Evolutionary conservation across 2,113 vertebrate genomes (phyloP).

Genomic region (Alexandromys fortis): DNA sequence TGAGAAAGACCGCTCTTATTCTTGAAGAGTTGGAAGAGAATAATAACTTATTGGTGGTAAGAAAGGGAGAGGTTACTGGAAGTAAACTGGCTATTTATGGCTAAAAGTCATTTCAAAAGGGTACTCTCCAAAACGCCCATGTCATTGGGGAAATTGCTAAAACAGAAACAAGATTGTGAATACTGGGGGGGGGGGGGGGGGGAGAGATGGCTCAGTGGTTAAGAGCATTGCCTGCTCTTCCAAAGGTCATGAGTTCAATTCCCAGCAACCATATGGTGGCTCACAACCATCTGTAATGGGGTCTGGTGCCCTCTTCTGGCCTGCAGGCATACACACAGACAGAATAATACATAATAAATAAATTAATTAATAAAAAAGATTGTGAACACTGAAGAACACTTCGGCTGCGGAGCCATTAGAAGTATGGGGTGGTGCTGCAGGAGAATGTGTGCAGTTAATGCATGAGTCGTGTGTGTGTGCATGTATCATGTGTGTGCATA

Average conservation of each 20-base stretch:
- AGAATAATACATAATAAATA: too few species aligned
- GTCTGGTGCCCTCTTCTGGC: too few species aligned
- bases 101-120: background rate
- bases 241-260: too few species aligned
- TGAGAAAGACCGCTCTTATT: slow-evolving; percentile 21
- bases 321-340: too few species aligned
- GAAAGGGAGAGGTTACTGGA: background rate
- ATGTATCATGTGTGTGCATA: too few species aligned
- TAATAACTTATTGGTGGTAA: background rate
- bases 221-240: too few species aligned
- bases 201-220: too few species aligned
- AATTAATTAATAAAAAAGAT: too few species aligned
- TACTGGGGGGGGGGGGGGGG: background rate
- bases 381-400: background rate
- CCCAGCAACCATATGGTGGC: too few species aligned
- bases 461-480: background rate
- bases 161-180: background rate
- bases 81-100: background rate
- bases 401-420: background rate
- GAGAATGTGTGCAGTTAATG: background rate
- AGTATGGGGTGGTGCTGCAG: background rate
- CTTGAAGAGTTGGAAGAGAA: background rate
- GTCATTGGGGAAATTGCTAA: background rate
- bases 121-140: background rate
- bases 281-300: too few species aligned